Conservation (phyloP, 1,140 invertebrate genomes). For the Panulirus ornatus region DNA sequence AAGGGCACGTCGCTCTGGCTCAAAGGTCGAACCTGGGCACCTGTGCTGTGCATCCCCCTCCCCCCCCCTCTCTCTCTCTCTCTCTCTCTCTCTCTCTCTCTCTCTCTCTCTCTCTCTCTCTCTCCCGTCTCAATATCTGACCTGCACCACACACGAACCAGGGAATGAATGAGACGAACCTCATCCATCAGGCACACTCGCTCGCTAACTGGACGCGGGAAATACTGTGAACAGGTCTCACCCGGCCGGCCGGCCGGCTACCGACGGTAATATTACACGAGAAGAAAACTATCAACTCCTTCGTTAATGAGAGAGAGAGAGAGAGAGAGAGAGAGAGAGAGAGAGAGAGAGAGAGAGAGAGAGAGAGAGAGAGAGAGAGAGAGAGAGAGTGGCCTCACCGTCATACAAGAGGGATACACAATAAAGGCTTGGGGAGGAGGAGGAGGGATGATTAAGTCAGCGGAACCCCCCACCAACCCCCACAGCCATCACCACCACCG, state of each 20-base stretch:
- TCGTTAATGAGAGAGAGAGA: slow-evolving; percentile 6
- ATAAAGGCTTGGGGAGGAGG: background rate
- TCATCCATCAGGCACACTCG: background rate
- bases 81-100: background rate
- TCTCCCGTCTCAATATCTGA: background rate
- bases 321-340: slow-evolving; percentile 25
- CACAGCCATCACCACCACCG: too few species aligned
- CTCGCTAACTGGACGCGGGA: background rate
- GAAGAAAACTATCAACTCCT: background rate
- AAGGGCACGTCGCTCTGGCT: too few species aligned
- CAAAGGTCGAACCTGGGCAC: too few species aligned
- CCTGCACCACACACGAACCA: background rate
- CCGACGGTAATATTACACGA: background rate
- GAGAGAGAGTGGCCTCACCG: too few species aligned
- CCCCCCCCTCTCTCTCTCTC: too few species aligned
- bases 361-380: too few species aligned
- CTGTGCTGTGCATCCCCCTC: background rate
- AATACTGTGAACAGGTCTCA: background rate
- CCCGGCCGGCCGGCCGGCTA: too few species aligned
- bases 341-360: slow-evolving; percentile 7
- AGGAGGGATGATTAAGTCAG: too few species aligned
- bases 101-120: slow-evolving; percentile 1
- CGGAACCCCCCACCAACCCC: too few species aligned
- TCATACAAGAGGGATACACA: background rate
- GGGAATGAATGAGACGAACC: background rate